Conservation (phyloP, 2,113 vertebrate genomes). For the Xiphophorus couchianus region DNA sequence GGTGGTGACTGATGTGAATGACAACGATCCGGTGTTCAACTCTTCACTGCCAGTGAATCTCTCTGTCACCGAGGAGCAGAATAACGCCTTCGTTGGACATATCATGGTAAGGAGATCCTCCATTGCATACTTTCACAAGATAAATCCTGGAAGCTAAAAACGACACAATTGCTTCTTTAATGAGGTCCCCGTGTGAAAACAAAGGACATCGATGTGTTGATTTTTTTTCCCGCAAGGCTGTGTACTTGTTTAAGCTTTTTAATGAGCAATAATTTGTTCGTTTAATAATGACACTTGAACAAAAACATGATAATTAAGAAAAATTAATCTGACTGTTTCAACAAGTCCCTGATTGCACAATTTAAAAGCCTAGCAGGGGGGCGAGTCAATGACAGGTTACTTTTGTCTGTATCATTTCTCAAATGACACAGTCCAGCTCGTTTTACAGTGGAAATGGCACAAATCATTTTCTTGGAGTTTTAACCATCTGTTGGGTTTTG, state of each 20-base stretch:
- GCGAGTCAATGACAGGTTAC: neutral
- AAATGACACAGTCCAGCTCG: neutral
- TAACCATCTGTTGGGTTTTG: neutral
- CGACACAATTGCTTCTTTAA: too few relatives aligned
- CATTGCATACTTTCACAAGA: neutral
- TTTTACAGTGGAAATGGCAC: neutral
- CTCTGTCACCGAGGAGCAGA: conserved; percentile 90
- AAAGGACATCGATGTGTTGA: conserved; percentile 5
- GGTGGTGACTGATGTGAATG: conserved; percentile 95
- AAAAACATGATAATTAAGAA: conserved; percentile 9
- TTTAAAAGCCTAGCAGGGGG: conserved; percentile 11
- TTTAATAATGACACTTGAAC: conserved; percentile 10
- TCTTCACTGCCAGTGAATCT: conserved; percentile 88
- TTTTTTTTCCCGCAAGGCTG: neutral
- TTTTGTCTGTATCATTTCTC: conserved; percentile 15
- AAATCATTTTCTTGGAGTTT: neutral
- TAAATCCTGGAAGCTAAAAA: neutral
- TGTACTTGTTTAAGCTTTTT: conserved; percentile 20
- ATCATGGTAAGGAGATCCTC: conserved; percentile 85
- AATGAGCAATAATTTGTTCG: conserved; percentile 11
- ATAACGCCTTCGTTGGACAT: conserved; percentile 91
- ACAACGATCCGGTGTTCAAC: conserved; percentile 93
- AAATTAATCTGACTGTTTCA: conserved; percentile 31
- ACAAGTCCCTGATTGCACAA: conserved; percentile 19
- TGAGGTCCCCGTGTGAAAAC: neutral